A percentile compares a stretch with the other conserved stretches of the same genome.
These are phyloP conservation scores for Oryctolagus cuniculus DNA, from an alignment of 2,113 vertebrate genomes.

Conservation along the genomic window mOryCun1.1 NC_091443.1:36809001-36809500, in stretches of 20 bases:
- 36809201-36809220: not conserved
- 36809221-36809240: not conserved
- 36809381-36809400: not conserved
- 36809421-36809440: not conserved
- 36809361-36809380: not conserved
- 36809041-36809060: slow-evolving; percentile 8
- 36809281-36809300: not conserved
- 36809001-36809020: slow-evolving; percentile 30
- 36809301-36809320: not conserved
- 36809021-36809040: not conserved
- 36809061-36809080: not conserved
- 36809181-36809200: not conserved
- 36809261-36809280: not conserved
- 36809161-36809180: not conserved
- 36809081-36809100: not conserved
- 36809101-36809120: not conserved
- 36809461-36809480: not conserved
- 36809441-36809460: not conserved
- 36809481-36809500: not conserved
- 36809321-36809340: not conserved
- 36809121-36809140: not conserved
- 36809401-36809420: not conserved
- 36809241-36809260: not conserved
- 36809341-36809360: not conserved
- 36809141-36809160: not conserved